Conservation (phyloP, 1,140 invertebrate genomes). For the Neoseiulus cucumeris region DNA sequence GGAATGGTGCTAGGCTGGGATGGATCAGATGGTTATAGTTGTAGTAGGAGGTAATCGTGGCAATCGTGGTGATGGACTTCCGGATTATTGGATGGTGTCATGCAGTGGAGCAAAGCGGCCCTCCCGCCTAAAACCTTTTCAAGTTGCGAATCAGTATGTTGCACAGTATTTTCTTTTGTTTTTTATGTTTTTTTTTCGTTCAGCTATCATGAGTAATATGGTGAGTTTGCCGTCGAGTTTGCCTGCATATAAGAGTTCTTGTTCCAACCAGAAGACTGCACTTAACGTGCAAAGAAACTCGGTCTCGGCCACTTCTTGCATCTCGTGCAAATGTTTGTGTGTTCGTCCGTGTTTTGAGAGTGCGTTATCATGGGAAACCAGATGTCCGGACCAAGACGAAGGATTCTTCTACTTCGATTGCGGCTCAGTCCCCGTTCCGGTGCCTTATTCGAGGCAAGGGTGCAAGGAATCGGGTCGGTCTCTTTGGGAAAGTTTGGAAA, state of each 20-base stretch:
- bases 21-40: no score
- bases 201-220: background rate
- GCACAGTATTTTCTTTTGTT: conserved; percentile 11
- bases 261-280: background rate
- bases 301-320: background rate
- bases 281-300: background rate
- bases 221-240: background rate
- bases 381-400: no score
- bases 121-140: conserved; percentile 11
- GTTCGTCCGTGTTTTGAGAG: background rate
- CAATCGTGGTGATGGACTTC: no score
- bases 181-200: background rate
- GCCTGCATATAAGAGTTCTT: background rate
- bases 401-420: no score
- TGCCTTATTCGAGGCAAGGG: no score
- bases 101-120: conserved; percentile 11
- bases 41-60: no score
- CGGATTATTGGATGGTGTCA: background rate
- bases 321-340: background rate
- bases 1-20: no score
- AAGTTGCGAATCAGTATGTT: conserved; percentile 11
- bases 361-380: no score
- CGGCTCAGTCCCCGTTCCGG: no score
- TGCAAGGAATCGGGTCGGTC: no score
- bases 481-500: no score